These are phyloP conservation scores for Betta splendens DNA, from an alignment of 2,797 vertebrate genomes.

Conservation along the genomic window DNA sequence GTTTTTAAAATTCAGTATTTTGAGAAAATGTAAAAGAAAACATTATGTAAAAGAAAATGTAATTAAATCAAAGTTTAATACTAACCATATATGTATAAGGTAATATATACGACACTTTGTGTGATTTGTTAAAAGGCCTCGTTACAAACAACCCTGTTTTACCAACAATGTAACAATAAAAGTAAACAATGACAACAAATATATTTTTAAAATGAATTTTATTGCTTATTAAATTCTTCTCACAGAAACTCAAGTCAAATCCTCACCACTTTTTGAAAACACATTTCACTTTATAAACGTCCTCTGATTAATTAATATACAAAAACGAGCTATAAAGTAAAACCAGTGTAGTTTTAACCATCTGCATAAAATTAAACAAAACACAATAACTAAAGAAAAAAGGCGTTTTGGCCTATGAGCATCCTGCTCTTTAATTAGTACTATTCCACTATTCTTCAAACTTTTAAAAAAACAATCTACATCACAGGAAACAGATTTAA, in stretches of 20 bases:
- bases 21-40: not conserved
- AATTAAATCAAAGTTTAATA: too few species aligned
- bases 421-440: constrained; percentile 9
- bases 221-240: constrained; percentile 15
- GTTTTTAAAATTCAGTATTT: not conserved
- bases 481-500: constrained; percentile 27
- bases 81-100: not conserved
- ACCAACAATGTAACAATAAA: not conserved
- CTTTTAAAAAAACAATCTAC: constrained; percentile 35
- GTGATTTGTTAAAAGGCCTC: not conserved
- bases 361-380: not conserved
- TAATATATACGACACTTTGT: not conserved
- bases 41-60: not conserved
- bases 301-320: not conserved
- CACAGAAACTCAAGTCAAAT: not conserved
- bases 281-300: not conserved
- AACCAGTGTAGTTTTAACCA: not conserved
- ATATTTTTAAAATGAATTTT: constrained; percentile 25
- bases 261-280: not conserved
- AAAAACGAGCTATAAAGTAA: constrained; percentile 10
- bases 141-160: not conserved
- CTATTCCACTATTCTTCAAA: constrained; percentile 27
- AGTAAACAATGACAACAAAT: constrained; percentile 25
- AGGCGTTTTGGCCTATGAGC: constrained; percentile 1
- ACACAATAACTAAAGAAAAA: not conserved